phyloP scores from a whole-genome alignment of 2,888 invertebrate genomes.

The Acleris holmiana region DNA sequence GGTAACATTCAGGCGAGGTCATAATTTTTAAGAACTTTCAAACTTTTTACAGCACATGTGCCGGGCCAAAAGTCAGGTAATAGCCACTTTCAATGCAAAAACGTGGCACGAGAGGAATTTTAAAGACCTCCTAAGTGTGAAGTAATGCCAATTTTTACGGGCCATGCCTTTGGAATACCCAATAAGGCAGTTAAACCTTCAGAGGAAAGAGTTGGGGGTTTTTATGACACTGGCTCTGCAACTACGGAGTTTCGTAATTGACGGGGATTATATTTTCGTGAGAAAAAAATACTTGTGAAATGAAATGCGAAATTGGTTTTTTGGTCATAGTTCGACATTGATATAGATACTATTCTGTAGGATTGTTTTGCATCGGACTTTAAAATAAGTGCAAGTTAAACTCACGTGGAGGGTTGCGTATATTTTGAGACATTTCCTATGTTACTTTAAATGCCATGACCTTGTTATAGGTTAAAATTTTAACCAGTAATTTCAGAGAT shows the following conservation, averaged over 20 bases:
- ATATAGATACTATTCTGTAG: no score
- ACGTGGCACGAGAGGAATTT: constrained; percentile 66
- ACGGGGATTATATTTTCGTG: constrained; percentile 34
- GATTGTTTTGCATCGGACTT: no score
- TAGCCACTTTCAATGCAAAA: constrained; percentile 71
- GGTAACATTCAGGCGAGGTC: no score
- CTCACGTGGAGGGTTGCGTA: no score
- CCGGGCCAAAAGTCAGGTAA: constrained; percentile 59
- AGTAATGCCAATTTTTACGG: constrained; percentile 78
- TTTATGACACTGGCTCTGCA: constrained; percentile 43
- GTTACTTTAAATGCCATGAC: no score
- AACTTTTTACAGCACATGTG: constrained; percentile 39
- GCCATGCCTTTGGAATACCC: constrained; percentile 59
- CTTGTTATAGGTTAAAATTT: no score
- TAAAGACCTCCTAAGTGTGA: constrained; percentile 70
- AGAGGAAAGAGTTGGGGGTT: constrained; percentile 50
- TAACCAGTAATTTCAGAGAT: no score
- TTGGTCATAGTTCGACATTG: no score
- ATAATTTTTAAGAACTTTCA: constrained; percentile 4
- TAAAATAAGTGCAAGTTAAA: no score
- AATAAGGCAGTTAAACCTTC: constrained; percentile 57
- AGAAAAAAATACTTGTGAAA: background rate
- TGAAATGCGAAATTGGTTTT: no score
- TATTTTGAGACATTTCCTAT: no score
- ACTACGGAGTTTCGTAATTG: constrained; percentile 23